These are phyloP conservation scores for Aromia moschata DNA, from an alignment of 2,888 invertebrate species.

Conservation along the genomic window DNA sequence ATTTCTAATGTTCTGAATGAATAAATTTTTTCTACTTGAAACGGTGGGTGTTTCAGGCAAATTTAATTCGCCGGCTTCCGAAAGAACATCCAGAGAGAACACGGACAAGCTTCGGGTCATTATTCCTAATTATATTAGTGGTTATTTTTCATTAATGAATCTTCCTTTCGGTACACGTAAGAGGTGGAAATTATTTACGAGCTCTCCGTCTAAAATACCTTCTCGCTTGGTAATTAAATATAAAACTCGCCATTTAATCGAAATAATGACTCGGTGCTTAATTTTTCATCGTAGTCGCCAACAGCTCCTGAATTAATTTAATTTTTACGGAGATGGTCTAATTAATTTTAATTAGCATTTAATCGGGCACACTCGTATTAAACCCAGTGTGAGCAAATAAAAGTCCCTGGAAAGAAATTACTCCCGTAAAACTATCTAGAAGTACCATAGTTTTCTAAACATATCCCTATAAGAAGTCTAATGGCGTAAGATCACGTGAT, in stretches of 20 bases:
- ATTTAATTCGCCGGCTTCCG: not conserved
- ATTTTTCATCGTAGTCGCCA: too few relatives aligned
- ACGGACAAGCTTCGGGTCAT: too few relatives aligned
- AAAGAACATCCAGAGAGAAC: not conserved
- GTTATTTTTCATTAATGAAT: not conserved
- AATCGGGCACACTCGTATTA: too few relatives aligned
- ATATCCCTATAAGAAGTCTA: too few relatives aligned
- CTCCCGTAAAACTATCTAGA: too few relatives aligned
- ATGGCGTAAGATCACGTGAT: too few relatives aligned
- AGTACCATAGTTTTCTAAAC: too few relatives aligned
- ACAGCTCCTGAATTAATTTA: too few relatives aligned
- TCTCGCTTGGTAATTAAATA: not conserved
- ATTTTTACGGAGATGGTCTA: too few relatives aligned
- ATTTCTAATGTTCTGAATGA: slow-evolving; percentile 14
- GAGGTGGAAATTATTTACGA: not conserved
- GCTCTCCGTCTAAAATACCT: not conserved
- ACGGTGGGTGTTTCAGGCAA: not conserved
- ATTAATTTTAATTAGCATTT: too few relatives aligned
- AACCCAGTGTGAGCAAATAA: too few relatives aligned
- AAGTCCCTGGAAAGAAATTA: too few relatives aligned
- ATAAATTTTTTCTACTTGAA: slow-evolving; percentile 8
- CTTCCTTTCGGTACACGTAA: not conserved
- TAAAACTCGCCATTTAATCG: not conserved
- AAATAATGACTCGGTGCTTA: not conserved
- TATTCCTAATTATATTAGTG: not conserved